Conservation (phyloP, 2,113 vertebrate species). For the Ptilonorhynchus violaceus region DNA sequence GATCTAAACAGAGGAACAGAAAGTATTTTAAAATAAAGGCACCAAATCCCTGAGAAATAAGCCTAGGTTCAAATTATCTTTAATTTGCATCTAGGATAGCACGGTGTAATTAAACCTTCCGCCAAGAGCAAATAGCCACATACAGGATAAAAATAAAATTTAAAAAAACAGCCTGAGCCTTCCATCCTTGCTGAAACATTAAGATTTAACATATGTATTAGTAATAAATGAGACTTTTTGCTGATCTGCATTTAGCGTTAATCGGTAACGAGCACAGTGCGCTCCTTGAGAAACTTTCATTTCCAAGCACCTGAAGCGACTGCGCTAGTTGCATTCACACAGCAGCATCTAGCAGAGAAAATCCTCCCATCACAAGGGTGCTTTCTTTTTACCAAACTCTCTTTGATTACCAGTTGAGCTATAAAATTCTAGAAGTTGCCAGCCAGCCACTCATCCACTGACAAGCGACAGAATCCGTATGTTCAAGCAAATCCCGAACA, state of each 20-base stretch:
- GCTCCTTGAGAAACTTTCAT: not conserved
- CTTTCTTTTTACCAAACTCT: not conserved
- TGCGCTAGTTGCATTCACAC: not conserved
- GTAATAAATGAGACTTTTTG: not conserved
- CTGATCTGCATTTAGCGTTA: not conserved
- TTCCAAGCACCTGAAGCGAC: not conserved
- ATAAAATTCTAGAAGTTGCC: not conserved
- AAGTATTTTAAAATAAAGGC: not conserved
- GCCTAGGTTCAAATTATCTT: not conserved
- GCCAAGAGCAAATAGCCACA: not conserved
- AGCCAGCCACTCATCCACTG: not conserved
- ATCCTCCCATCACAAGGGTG: not conserved
- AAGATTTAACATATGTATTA: not conserved
- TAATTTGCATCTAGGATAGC: not conserved
- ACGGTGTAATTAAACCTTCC: not conserved
- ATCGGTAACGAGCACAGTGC: fast-evolving
- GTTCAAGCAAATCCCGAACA: not conserved
- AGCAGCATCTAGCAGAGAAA: not conserved
- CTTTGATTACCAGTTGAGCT: not conserved
- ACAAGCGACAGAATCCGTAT: not conserved
- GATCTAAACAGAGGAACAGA: not conserved
- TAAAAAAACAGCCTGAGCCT: not conserved
- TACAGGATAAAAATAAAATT: not conserved
- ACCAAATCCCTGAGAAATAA: not conserved
- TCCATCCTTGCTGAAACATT: not conserved